A percentile compares a stretch with the other conserved stretches of the same genome.
Evolutionary conservation across 1,140 invertebrate genomes (phyloP).

Genomic region (Doryteuthis pealeii): DNA sequence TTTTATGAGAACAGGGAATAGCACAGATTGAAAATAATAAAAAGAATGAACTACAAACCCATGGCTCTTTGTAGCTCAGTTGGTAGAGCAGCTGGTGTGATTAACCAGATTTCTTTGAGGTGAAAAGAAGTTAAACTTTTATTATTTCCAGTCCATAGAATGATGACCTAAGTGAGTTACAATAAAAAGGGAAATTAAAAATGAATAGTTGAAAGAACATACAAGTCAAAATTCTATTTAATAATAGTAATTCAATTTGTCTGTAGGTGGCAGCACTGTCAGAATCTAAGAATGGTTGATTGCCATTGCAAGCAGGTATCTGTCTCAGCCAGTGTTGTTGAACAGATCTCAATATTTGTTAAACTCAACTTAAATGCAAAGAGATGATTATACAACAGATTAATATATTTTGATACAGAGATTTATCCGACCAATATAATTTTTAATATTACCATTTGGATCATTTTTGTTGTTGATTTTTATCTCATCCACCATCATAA

Average conservation of each 20-base stretch:
- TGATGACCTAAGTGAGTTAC: not conserved
- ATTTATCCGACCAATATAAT: not conserved
- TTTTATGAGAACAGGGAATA: no score
- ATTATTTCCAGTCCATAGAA: not conserved
- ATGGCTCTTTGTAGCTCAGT: no score
- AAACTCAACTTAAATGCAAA: not conserved
- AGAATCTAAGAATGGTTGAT: not conserved
- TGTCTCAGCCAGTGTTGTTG: conserved; percentile 3
- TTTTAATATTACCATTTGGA: no score
- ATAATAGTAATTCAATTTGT: not conserved
- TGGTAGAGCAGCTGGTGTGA: no score
- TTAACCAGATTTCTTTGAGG: no score
- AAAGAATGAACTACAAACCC: no score
- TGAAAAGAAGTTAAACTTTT: not conserved
- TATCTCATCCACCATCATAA: no score
- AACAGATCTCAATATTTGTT: conserved; percentile 5
- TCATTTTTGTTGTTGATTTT: no score
- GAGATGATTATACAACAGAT: not conserved
- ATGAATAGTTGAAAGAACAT: not conserved
- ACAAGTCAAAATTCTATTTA: not conserved
- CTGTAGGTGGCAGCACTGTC: not conserved
- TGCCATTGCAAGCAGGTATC: not conserved
- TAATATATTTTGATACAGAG: conserved; percentile 2
- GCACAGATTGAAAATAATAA: no score
- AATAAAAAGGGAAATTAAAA: not conserved